phyloP scores from a whole-genome alignment of 1,140 invertebrate genomes.

The Zaprionus capensis region DNA sequence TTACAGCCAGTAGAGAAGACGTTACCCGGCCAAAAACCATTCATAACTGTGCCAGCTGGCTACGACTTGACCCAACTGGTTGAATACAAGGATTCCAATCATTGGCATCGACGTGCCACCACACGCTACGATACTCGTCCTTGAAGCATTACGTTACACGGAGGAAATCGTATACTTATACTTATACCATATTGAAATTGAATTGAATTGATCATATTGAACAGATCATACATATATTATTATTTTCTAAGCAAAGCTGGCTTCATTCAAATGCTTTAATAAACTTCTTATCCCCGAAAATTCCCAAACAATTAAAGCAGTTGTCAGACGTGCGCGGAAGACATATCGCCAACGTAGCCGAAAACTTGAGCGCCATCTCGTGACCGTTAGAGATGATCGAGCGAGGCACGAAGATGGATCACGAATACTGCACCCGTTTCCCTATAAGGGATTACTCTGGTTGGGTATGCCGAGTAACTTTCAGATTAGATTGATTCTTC shows the following conservation, averaged over 20 bases:
- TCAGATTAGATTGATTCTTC: neutral
- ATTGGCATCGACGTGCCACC: constrained; percentile 46
- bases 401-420: neutral
- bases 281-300: constrained; percentile 26
- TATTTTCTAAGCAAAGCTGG: neutral
- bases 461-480: neutral
- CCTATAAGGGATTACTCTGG: neutral
- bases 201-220: neutral
- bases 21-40: constrained; percentile 13
- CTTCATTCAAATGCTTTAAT: constrained; percentile 13
- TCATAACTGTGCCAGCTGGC: constrained; percentile 45
- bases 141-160: neutral
- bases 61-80: constrained; percentile 45
- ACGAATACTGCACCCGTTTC: neutral
- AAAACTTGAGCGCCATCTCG: constrained; percentile 8
- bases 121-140: constrained; percentile 27
- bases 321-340: constrained; percentile 55
- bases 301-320: constrained; percentile 33
- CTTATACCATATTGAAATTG: neutral
- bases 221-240: neutral
- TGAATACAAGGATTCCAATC: constrained; percentile 53
- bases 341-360: constrained; percentile 67
- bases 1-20: neutral
- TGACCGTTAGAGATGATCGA: constrained; percentile 4
- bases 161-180: constrained; percentile 15